Evolutionary conservation across 1,140 invertebrate genomes (phyloP).

Genomic region (Caenorhabditis tropicalis): DNA sequence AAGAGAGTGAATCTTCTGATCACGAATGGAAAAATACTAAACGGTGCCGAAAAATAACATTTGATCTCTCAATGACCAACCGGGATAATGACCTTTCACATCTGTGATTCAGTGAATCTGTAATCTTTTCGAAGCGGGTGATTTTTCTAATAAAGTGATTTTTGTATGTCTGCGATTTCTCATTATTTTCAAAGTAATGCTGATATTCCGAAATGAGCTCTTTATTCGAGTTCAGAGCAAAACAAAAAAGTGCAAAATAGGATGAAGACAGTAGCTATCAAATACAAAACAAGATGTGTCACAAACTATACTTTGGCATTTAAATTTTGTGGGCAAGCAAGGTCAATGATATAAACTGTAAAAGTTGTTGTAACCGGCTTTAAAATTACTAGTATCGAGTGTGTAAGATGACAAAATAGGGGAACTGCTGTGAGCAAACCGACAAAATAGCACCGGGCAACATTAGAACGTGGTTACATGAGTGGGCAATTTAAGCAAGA

Average conservation of each 20-base stretch:
- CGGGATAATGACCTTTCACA: not conserved
- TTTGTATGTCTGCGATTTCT: not conserved
- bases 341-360: not conserved
- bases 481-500: not conserved
- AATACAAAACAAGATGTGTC: conserved; percentile 3
- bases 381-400: not conserved
- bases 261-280: not conserved
- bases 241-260: conserved; percentile 8
- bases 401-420: conserved; percentile 20
- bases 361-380: not conserved
- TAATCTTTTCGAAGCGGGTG: not conserved
- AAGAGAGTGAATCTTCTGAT: conserved; percentile 34
- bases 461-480: not conserved
- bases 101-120: not conserved
- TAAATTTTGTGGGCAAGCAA: not conserved
- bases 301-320: not conserved
- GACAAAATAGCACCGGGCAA: conserved; percentile 12
- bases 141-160: not conserved
- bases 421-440: conserved; percentile 1
- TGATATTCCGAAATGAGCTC: not conserved
- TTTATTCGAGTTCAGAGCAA: not conserved
- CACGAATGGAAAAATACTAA: conserved; percentile 11
- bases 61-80: conserved; percentile 3
- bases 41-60: conserved; percentile 18
- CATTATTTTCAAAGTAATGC: not conserved